phyloP scores from a whole-genome alignment of 2,797 vertebrate species.

The Labeo calbasu region DNA sequence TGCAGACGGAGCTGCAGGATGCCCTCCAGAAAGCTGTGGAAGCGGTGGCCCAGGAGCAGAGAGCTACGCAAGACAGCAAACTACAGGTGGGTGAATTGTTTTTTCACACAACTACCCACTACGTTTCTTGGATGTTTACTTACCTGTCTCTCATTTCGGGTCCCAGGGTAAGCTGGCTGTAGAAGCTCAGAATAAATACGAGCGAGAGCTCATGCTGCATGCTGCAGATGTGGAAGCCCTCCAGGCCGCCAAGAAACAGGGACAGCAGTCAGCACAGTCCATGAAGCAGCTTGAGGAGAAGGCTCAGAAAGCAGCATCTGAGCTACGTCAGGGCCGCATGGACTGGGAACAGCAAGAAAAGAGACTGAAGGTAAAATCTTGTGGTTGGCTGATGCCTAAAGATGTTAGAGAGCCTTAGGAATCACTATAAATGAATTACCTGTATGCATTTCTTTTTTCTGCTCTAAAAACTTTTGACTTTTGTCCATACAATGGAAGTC shows the following conservation, averaged over 20 bases:
- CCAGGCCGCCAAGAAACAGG: constrained; percentile 89
- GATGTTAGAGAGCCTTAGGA: neutral
- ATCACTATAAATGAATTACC: neutral
- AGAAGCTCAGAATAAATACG: constrained; percentile 95
- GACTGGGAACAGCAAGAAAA: constrained; percentile 84
- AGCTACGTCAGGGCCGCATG: constrained; percentile 81
- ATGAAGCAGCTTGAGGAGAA: constrained; percentile 87
- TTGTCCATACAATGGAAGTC: neutral
- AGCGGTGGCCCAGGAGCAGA: constrained; percentile 87
- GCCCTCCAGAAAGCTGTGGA: constrained; percentile 87
- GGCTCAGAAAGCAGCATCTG: constrained; percentile 81
- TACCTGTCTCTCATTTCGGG: neutral
- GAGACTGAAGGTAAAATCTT: constrained; percentile 84
- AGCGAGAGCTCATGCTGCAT: constrained; percentile 95
- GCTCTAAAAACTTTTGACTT: too few relatives aligned
- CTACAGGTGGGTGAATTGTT: constrained; percentile 80
- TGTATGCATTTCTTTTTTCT: neutral
- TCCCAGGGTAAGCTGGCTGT: constrained; percentile 83
- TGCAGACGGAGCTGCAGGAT: constrained; percentile 91
- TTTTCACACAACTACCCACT: neutral
- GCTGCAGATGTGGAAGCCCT: constrained; percentile 94
- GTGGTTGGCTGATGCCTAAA: neutral
- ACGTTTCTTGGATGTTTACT: neutral
- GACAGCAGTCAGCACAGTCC: constrained; percentile 71
- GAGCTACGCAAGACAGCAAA: constrained; percentile 90